A percentile compares a stretch with the other conserved stretches of the same genome.
Evolutionary conservation across 2,888 invertebrate genomes (phyloP).

Genomic region (Lasioglossum vierecki): DNA sequence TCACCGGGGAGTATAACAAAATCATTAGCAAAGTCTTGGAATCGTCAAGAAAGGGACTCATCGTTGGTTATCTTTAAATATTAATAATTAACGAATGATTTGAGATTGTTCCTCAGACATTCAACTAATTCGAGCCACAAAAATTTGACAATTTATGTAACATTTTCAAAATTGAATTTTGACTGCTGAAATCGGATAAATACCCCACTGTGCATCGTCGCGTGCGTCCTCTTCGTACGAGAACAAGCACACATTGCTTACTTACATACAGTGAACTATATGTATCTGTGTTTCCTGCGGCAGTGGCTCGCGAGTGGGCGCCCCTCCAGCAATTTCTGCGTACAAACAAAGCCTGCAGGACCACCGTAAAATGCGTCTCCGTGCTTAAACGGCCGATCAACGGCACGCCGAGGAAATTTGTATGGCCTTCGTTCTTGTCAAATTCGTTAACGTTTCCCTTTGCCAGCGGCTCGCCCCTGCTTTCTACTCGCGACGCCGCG

Average conservation of each 20-base stretch:
- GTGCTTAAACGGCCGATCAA: conserved; percentile 35
- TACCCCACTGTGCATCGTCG: conserved; percentile 25
- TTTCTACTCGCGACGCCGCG: conserved; percentile 3
- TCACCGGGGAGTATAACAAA: too few relatives aligned
- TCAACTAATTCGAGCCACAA: too few relatives aligned
- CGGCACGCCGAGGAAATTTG: conserved; percentile 44
- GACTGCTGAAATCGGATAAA: too few relatives aligned
- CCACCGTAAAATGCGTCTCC: conserved; percentile 60
- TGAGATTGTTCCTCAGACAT: too few relatives aligned
- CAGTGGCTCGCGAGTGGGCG: conserved; percentile 75
- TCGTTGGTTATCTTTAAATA: too few relatives aligned
- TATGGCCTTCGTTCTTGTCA: conserved; percentile 43
- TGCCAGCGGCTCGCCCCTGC: background rate
- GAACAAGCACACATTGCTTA: background rate
- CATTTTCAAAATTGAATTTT: too few relatives aligned
- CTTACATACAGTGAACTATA: background rate
- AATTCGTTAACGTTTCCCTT: conserved; percentile 38
- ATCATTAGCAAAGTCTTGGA: too few relatives aligned
- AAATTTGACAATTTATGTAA: too few relatives aligned
- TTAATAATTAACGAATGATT: too few relatives aligned
- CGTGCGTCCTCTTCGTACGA: conserved; percentile 60
- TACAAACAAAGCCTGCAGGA: conserved; percentile 75
- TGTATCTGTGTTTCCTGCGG: conserved; percentile 64
- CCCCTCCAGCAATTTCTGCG: conserved; percentile 77
- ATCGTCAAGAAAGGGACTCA: too few relatives aligned